phyloP scores from a whole-genome alignment of 2,113 vertebrate genomes.

The Phalacrocorax pelagicus region DNA sequence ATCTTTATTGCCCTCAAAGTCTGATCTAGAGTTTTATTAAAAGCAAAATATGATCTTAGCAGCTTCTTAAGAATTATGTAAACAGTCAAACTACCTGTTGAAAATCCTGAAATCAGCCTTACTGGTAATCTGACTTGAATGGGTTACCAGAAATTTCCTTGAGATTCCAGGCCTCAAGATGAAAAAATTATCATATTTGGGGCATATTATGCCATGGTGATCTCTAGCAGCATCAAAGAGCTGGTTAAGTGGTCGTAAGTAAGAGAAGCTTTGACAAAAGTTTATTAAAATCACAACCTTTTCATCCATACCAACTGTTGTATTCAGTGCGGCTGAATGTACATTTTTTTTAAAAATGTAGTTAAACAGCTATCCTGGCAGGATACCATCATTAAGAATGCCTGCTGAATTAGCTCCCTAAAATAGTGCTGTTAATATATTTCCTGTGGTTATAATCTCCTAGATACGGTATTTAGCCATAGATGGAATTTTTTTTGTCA shows the following conservation, averaged over 20 bases:
- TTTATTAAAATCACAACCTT: background rate
- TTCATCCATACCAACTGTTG: background rate
- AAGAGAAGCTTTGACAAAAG: background rate
- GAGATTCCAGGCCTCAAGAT: background rate
- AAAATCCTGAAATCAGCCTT: background rate
- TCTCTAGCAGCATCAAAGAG: background rate
- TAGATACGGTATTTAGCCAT: background rate
- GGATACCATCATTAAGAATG: background rate
- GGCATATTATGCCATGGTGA: background rate
- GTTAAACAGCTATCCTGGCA: background rate
- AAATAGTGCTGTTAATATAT: background rate
- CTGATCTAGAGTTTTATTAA: background rate
- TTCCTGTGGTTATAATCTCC: conserved; percentile 13
- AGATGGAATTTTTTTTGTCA: background rate
- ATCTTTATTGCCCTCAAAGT: background rate
- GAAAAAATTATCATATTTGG: background rate
- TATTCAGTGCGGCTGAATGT: background rate
- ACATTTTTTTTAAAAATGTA: background rate
- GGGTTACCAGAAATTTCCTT: background rate
- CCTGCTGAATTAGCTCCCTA: background rate
- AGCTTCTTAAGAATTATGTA: background rate
- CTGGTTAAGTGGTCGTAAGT: background rate
- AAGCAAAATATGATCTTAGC: background rate
- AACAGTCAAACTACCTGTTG: background rate
- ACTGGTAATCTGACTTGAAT: background rate